phyloP scores from a whole-genome alignment of 2,797 vertebrate species.

The Peromyscus attwateri region DNA sequence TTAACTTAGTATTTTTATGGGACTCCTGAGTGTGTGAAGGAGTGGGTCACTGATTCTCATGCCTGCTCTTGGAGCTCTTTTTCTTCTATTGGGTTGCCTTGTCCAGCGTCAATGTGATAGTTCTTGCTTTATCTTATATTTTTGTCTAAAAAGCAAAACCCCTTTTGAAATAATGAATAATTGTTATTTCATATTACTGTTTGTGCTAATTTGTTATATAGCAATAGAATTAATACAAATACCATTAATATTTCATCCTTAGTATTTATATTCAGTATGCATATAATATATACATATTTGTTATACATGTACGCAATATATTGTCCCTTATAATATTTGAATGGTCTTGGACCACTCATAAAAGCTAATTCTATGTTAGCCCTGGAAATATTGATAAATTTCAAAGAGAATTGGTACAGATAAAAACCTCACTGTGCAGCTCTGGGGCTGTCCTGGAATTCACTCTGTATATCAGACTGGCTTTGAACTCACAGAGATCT shows the following conservation, averaged over 20 bases:
- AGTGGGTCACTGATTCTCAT: background rate
- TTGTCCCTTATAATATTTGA: background rate
- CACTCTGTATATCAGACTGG: background rate
- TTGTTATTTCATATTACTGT: background rate
- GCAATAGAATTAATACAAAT: background rate
- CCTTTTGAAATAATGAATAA: background rate
- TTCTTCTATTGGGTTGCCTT: background rate
- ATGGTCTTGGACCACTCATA: background rate
- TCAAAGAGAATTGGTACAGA: background rate
- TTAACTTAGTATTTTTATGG: background rate
- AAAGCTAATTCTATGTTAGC: background rate
- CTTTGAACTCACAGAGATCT: background rate
- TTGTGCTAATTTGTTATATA: background rate
- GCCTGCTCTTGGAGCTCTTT: background rate
- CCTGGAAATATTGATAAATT: background rate
- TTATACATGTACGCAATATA: background rate
- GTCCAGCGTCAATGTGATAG: background rate
- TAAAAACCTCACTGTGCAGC: background rate
- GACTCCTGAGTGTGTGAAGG: background rate
- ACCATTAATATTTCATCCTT: background rate
- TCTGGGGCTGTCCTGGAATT: background rate
- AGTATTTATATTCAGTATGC: background rate
- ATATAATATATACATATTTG: background rate
- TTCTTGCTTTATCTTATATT: background rate
- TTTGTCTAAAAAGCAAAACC: background rate